These are phyloP conservation scores for Malthinus seriepunctatus DNA, from an alignment of 2,888 invertebrate species.

Conservation along the genomic window DNA sequence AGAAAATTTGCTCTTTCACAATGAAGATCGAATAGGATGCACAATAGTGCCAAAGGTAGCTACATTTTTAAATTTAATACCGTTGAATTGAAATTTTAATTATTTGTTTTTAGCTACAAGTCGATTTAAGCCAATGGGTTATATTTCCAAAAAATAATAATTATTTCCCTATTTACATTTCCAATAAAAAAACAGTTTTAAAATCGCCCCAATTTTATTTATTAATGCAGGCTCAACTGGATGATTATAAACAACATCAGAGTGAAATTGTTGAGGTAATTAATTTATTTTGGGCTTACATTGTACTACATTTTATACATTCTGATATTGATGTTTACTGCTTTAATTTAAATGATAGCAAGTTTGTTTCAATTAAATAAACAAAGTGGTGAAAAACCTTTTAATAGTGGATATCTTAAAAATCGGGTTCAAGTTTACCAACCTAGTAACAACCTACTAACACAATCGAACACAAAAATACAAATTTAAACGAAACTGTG, in stretches of 20 bases:
- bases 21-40: slow-evolving; percentile 58
- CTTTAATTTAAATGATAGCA: too few relatives aligned
- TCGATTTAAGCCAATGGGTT: slow-evolving; percentile 58
- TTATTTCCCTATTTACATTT: slow-evolving; percentile 50
- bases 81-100: not conserved
- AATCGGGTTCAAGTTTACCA: too few relatives aligned
- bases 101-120: slow-evolving; percentile 41
- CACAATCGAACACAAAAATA: too few relatives aligned
- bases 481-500: too few relatives aligned
- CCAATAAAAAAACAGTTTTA: slow-evolving; percentile 30
- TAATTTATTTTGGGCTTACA: not conserved
- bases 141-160: slow-evolving; percentile 55
- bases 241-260: slow-evolving; percentile 46
- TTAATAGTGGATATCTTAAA: too few relatives aligned
- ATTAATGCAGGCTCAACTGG: slow-evolving; percentile 44
- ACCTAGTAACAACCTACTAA: too few relatives aligned
- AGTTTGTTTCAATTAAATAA: not conserved
- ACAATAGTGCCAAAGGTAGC: slow-evolving; percentile 62
- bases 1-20: slow-evolving; percentile 65
- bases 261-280: slow-evolving; percentile 47
- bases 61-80: not conserved
- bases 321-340: too few relatives aligned
- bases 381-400: too few relatives aligned
- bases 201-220: slow-evolving; percentile 44
- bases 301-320: too few relatives aligned